Conservation (phyloP, 2,888 invertebrate genomes). For the Nymphalis c-album region DNA sequence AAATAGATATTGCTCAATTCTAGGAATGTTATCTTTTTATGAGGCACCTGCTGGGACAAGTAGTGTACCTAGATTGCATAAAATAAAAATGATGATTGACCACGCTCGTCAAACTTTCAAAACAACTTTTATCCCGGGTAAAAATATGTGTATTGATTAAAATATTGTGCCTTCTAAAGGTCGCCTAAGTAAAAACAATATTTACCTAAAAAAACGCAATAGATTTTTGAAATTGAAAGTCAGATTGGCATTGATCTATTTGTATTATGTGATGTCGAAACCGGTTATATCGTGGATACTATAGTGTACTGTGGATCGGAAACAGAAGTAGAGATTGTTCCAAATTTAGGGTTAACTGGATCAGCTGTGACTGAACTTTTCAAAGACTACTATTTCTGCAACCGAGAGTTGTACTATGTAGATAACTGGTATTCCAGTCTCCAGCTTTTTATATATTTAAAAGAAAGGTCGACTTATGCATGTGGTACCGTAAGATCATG, state of each 20-base stretch:
- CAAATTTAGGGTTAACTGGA: slow-evolving; percentile 36
- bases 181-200: background rate
- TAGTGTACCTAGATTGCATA: background rate
- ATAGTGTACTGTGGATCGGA: slow-evolving; percentile 37
- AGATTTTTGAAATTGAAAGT: too few species aligned
- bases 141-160: background rate
- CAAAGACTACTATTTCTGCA: slow-evolving; percentile 37
- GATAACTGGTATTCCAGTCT: slow-evolving; percentile 44
- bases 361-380: slow-evolving; percentile 39
- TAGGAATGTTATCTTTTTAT: slow-evolving; percentile 39
- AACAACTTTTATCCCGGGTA: background rate
- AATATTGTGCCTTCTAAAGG: slow-evolving; percentile 2
- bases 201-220: background rate
- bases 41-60: background rate
- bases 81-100: background rate
- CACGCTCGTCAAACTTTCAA: background rate
- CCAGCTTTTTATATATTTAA: slow-evolving; percentile 38
- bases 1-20: slow-evolving; percentile 38
- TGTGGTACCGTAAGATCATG: slow-evolving; percentile 41
- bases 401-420: slow-evolving; percentile 39
- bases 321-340: slow-evolving; percentile 33
- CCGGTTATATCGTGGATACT: slow-evolving; percentile 41
- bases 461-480: slow-evolving; percentile 37
- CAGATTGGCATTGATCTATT: background rate
- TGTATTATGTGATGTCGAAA: slow-evolving; percentile 39